A percentile compares a stretch with the other conserved stretches of the same genome.
Conservation (phyloP, 2,888 invertebrate genomes). For the Unio delphinus region DNA sequence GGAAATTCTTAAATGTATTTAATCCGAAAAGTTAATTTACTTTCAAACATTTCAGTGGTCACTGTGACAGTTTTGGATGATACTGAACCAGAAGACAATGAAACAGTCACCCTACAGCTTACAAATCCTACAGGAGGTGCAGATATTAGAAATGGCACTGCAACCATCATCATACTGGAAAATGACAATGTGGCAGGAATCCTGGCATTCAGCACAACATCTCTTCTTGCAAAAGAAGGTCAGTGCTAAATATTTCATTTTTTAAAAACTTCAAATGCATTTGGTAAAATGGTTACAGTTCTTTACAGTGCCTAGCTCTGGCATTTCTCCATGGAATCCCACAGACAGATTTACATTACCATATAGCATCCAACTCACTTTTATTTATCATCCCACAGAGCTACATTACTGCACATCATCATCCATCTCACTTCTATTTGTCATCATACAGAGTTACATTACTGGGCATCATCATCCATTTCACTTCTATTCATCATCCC, state of each 20-base stretch:
- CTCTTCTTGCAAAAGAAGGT: slow-evolving; percentile 65
- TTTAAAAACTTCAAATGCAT: neutral
- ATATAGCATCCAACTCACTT: too few relatives aligned
- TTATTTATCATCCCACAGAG: too few relatives aligned
- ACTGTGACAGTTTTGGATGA: slow-evolving; percentile 68
- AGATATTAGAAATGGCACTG: slow-evolving; percentile 42
- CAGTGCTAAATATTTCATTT: neutral
- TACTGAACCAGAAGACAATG: slow-evolving; percentile 59
- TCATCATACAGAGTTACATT: too few relatives aligned
- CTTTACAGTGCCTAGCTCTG: too few relatives aligned
- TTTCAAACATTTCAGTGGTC: slow-evolving; percentile 48
- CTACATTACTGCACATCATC: too few relatives aligned
- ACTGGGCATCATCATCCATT: too few relatives aligned
- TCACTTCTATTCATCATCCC: too few relatives aligned
- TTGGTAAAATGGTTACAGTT: too few relatives aligned
- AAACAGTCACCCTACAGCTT: slow-evolving; percentile 58
- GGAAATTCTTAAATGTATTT: neutral
- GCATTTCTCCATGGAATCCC: too few relatives aligned
- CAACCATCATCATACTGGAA: slow-evolving; percentile 61
- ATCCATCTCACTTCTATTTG: too few relatives aligned
- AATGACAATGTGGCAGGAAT: slow-evolving; percentile 70
- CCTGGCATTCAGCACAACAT: slow-evolving; percentile 56
- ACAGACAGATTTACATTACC: too few relatives aligned
- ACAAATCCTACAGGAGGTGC: slow-evolving; percentile 62
- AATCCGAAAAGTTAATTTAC: neutral